These are phyloP conservation scores for Abramis brama DNA, from an alignment of 2,113 vertebrate genomes.

Conservation along the genomic window DNA sequence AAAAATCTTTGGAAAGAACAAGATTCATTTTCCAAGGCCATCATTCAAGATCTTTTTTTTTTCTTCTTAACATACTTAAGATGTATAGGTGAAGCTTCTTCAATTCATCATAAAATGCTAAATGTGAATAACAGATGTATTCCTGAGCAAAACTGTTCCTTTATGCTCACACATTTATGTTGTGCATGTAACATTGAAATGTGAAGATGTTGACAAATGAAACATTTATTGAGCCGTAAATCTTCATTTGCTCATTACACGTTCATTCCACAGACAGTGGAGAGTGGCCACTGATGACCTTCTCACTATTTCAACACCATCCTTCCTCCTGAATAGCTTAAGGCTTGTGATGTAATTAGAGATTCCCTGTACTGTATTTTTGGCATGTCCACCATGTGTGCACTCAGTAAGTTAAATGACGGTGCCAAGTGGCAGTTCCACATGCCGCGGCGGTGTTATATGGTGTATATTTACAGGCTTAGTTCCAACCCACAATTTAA, in stretches of 20 bases:
- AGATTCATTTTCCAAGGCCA: neutral
- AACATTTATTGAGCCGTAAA: constrained; percentile 37
- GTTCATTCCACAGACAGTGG: constrained; percentile 10
- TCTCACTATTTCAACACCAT: constrained; percentile 45
- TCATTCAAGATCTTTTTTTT: too few species aligned
- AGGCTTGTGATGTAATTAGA: constrained; percentile 34
- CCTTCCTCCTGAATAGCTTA: constrained; percentile 10
- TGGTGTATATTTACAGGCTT: neutral
- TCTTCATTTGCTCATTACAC: neutral
- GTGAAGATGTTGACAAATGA: constrained; percentile 14
- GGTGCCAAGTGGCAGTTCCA: neutral
- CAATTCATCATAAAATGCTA: neutral
- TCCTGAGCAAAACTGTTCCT: neutral
- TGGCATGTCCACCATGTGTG: constrained; percentile 16
- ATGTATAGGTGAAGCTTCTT: neutral
- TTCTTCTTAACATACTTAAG: neutral
- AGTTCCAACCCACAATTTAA: neutral
- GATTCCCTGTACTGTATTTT: constrained; percentile 36
- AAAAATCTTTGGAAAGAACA: neutral
- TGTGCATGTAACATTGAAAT: neutral
- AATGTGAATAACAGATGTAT: neutral
- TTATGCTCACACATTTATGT: neutral
- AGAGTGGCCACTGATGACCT: constrained; percentile 7
- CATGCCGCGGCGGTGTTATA: neutral
- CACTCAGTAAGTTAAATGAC: constrained; percentile 13